These are phyloP conservation scores for Chelonus insularis DNA, from an alignment of 1,140 invertebrate species.

Conservation along the genomic window DNA sequence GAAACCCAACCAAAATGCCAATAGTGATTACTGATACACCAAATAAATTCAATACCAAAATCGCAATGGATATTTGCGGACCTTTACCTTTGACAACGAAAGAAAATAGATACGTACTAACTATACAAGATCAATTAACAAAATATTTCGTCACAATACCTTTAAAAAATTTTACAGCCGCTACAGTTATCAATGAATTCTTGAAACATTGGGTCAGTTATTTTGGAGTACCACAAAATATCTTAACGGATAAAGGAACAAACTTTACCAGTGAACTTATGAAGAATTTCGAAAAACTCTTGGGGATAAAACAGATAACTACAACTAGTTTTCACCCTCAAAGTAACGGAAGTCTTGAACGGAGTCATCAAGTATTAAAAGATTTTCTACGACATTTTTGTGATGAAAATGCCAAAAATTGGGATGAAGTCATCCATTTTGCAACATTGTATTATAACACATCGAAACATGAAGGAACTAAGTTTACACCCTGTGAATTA, in stretches of 20 bases:
- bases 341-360: conserved; percentile 20
- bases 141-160: conserved; percentile 9
- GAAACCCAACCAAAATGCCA: conserved; percentile 22
- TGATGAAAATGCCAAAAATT: conserved; percentile 15
- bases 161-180: conserved; percentile 7
- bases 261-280: conserved; percentile 33
- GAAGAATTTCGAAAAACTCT: conserved; percentile 17
- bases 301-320: conserved; percentile 14
- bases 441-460: conserved; percentile 13
- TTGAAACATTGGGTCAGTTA: not conserved
- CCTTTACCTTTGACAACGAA: conserved; percentile 22
- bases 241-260: conserved; percentile 39
- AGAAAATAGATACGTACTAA: conserved; percentile 26
- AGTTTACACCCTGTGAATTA: conserved; percentile 15
- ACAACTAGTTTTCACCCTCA: conserved; percentile 21
- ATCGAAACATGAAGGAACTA: conserved; percentile 14
- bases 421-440: conserved; percentile 4
- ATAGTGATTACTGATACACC: conserved; percentile 27
- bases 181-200: conserved; percentile 1
- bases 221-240: conserved; percentile 28
- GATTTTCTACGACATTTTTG: conserved; percentile 18
- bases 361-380: conserved; percentile 19
- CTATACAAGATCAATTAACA: conserved; percentile 22
- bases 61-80: conserved; percentile 28
- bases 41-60: conserved; percentile 19